phyloP scores from a whole-genome alignment of 2,113 vertebrate species.

The Cacatua alba region DNA sequence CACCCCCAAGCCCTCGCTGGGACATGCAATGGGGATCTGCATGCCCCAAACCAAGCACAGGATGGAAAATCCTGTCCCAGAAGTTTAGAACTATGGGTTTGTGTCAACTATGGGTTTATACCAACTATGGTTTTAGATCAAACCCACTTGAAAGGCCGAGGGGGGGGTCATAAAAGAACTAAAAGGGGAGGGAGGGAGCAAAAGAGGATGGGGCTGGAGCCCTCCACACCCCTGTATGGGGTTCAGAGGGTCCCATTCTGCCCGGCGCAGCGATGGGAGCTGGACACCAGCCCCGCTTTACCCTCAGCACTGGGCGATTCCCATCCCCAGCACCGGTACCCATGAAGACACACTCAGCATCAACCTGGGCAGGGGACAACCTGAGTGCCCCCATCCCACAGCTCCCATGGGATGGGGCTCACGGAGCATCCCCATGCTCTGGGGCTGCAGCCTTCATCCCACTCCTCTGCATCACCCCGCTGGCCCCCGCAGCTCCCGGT shows the following conservation, averaged over 20 bases:
- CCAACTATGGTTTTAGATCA: neutral
- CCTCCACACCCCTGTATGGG: neutral
- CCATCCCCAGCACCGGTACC: neutral
- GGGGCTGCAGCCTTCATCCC: neutral
- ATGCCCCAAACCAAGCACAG: rapidly evolving
- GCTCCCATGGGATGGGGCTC: neutral
- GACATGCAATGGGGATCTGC: neutral
- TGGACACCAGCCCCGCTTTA: neutral
- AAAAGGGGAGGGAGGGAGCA: neutral
- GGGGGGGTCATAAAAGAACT: neutral
- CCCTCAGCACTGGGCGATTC: neutral
- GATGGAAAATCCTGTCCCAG: neutral
- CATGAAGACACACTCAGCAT: neutral
- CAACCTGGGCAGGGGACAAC: neutral
- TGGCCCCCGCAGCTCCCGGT: neutral
- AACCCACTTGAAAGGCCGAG: neutral
- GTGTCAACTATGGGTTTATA: neutral
- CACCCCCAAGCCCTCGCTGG: neutral
- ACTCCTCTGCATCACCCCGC: neutral
- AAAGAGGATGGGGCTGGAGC: neutral
- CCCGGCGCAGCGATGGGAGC: neutral
- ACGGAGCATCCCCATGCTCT: rapidly evolving
- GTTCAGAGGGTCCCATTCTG: neutral
- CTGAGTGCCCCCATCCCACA: neutral
- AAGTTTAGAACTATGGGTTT: too few relatives aligned